phyloP scores from a whole-genome alignment of 2,888 invertebrate species.

The Chaetoderma sp. region DNA sequence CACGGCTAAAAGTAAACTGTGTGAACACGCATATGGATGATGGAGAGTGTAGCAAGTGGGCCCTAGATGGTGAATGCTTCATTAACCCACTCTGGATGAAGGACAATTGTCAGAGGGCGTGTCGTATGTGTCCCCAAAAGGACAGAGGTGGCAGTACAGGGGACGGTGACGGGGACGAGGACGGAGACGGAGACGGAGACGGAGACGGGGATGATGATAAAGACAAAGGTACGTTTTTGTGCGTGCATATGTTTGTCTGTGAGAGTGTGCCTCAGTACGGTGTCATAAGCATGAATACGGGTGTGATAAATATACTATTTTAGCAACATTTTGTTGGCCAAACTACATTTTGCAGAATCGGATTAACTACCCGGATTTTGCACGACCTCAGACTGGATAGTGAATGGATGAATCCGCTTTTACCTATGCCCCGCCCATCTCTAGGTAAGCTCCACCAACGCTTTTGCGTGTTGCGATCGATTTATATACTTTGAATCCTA shows the following conservation, averaged over 20 bases:
- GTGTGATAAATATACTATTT: neutral
- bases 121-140: slow-evolving; percentile 33
- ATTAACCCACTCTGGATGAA: slow-evolving; percentile 41
- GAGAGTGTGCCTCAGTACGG: too few species aligned
- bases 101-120: slow-evolving; percentile 36
- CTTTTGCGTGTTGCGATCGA: too few species aligned
- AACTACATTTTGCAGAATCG: too few species aligned
- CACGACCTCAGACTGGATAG: too few species aligned
- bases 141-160: slow-evolving; percentile 11
- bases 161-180: slow-evolving; percentile 25
- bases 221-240: neutral
- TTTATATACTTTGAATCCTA: too few species aligned
- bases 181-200: slow-evolving; percentile 9
- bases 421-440: too few species aligned
- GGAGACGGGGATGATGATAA: neutral
- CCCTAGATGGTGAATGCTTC: slow-evolving; percentile 34
- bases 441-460: too few species aligned
- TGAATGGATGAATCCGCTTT: too few species aligned
- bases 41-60: slow-evolving; percentile 36
- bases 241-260: too few species aligned
- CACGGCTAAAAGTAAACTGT: slow-evolving; percentile 26
- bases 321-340: too few species aligned
- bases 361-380: too few species aligned
- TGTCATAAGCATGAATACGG: too few species aligned
- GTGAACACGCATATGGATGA: slow-evolving; percentile 19